Conservation (phyloP, 2,888 invertebrate genomes). For the Cerceris ruficornis region DNA sequence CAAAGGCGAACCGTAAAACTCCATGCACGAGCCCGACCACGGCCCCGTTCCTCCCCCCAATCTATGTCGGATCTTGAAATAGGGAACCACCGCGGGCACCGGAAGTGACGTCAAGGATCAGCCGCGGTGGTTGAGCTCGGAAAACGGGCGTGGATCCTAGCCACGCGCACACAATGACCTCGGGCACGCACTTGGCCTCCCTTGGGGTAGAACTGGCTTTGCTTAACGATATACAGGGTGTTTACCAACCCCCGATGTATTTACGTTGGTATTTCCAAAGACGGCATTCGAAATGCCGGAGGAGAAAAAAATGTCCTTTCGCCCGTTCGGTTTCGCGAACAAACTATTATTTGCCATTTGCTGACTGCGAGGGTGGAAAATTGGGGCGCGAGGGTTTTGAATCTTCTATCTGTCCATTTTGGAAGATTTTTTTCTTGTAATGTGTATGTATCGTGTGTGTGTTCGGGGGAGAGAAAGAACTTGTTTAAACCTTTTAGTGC, state of each 20-base stretch:
- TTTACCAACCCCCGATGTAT: conserved; percentile 39
- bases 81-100: conserved; percentile 47
- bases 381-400: no score
- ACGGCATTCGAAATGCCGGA: conserved; percentile 2
- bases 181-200: conserved; percentile 38
- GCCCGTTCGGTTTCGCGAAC: not conserved
- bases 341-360: no score
- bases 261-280: conserved; percentile 30
- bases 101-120: conserved; percentile 68
- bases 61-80: conserved; percentile 64
- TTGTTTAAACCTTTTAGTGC: no score
- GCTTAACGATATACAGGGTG: conserved; percentile 46
- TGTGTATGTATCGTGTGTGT: no score
- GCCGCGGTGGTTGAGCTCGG: conserved; percentile 35
- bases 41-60: conserved; percentile 52
- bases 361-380: no score
- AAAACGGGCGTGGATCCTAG: conserved; percentile 47
- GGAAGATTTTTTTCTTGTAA: no score
- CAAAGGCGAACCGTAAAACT: conserved; percentile 65
- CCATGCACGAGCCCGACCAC: conserved; percentile 52
- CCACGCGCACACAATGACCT: conserved; percentile 44
- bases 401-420: no score
- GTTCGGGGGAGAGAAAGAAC: no score
- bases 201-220: conserved; percentile 34
- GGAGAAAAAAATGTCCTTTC: conserved; percentile 4